Conservation (phyloP, 2,113 vertebrate genomes). For the Platichthys flesus region DNA sequence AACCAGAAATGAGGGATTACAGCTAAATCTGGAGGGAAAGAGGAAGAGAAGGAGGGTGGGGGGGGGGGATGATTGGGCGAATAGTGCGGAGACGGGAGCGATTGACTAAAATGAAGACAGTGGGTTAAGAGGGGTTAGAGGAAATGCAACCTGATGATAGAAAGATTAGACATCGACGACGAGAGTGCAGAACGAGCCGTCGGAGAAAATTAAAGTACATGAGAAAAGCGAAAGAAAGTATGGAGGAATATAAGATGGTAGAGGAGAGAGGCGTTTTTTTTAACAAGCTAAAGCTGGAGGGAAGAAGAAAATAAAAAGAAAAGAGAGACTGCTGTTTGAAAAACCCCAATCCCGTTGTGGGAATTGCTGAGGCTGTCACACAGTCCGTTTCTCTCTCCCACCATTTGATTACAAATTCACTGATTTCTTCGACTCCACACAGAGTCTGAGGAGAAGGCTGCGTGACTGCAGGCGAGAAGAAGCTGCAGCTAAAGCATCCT, state of each 20-base stretch:
- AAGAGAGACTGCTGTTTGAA: slow-evolving; percentile 3
- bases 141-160: slow-evolving; percentile 40
- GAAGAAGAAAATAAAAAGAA: neutral
- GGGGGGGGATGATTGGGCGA: slow-evolving; percentile 30
- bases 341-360: neutral
- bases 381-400: neutral
- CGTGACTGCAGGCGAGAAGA: neutral
- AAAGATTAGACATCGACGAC: slow-evolving; percentile 26
- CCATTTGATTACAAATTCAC: slow-evolving; percentile 41
- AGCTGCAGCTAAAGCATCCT: slow-evolving; percentile 21
- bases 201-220: slow-evolving; percentile 15
- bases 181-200: neutral
- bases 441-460: slow-evolving; percentile 11
- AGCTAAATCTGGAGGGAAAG: slow-evolving; percentile 70
- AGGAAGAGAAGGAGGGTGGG: slow-evolving; percentile 22
- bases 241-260: neutral
- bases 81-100: slow-evolving; percentile 8
- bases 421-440: slow-evolving; percentile 21
- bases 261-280: neutral
- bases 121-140: slow-evolving; percentile 20
- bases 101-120: slow-evolving; percentile 28
- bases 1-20: slow-evolving; percentile 74
- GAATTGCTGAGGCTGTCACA: neutral
- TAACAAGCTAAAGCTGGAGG: slow-evolving; percentile 9
- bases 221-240: slow-evolving; percentile 7